A percentile compares a stretch with the other conserved stretches of the same genome.
Evolutionary conservation across 2,888 invertebrate species (phyloP).

Genomic region (Neocrepidodera transversa): DNA sequence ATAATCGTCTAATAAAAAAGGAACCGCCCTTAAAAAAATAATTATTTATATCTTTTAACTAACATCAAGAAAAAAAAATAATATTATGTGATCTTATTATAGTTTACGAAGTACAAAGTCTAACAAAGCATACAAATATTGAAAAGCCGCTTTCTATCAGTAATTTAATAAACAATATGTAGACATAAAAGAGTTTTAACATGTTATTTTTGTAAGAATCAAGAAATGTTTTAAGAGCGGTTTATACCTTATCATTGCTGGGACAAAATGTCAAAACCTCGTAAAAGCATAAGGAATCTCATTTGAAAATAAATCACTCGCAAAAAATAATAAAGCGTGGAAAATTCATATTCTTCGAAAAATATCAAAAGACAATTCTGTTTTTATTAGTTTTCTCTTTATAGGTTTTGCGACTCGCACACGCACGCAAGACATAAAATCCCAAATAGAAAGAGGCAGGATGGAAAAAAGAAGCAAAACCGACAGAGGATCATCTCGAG

Average conservation of each 20-base stretch:
- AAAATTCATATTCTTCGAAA: constrained; percentile 47
- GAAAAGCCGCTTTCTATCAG: too few relatives aligned
- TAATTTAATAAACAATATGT: not conserved
- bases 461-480: constrained; percentile 29
- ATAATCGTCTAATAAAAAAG: too few relatives aligned
- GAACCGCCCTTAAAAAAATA: too few relatives aligned
- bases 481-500: constrained; percentile 17
- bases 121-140: too few relatives aligned
- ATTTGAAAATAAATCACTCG: constrained; percentile 45
- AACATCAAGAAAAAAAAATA: too few relatives aligned
- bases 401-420: constrained; percentile 35
- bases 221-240: not conserved
- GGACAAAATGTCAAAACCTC: constrained; percentile 29
- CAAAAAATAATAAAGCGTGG: constrained; percentile 44
- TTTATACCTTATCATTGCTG: constrained; percentile 2
- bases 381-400: constrained; percentile 47
- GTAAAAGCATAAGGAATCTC: constrained; percentile 42
- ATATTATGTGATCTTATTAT: too few relatives aligned
- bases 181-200: not conserved
- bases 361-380: constrained; percentile 48
- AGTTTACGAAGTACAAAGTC: too few relatives aligned
- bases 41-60: too few relatives aligned
- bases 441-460: constrained; percentile 17
- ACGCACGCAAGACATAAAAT: constrained; percentile 43
- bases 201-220: not conserved